Percentiles rank a stretch among this genome's conserved stretches.
phyloP scores from a whole-genome alignment of 2,113 vertebrate genomes.

The Semicossyphus pulcher region DNA sequence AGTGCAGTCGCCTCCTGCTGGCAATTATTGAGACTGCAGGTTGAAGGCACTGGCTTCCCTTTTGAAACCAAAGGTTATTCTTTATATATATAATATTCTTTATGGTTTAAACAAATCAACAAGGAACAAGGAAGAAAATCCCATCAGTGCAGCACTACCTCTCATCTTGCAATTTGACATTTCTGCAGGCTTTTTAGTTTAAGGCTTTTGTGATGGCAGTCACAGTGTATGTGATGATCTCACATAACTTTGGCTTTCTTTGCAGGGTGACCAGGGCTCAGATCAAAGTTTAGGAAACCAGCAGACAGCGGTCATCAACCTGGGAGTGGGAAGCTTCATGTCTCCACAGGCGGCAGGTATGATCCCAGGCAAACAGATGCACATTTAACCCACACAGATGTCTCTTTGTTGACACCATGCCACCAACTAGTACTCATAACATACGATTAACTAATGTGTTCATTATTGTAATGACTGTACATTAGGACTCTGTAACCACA shows the following conservation, averaged over 20 bases:
- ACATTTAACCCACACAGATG: slow-evolving; percentile 15
- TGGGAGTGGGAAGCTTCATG: slow-evolving; percentile 94
- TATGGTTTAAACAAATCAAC: too few relatives aligned
- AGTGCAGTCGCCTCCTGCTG: too few relatives aligned
- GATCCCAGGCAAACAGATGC: slow-evolving; percentile 2
- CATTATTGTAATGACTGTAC: slow-evolving; percentile 39
- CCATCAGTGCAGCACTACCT: too few relatives aligned
- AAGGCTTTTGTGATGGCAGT: neutral
- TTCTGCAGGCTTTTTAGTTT: neutral
- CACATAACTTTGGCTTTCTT: slow-evolving; percentile 41
- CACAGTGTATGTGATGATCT: neutral
- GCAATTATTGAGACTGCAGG: too few relatives aligned
- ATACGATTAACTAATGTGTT: slow-evolving; percentile 51
- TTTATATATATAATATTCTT: too few relatives aligned
- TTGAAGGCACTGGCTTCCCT: too few relatives aligned
- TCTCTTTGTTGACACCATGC: slow-evolving; percentile 23
- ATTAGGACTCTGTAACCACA: slow-evolving; percentile 44
- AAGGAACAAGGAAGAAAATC: too few relatives aligned
- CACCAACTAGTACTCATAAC: slow-evolving; percentile 57
- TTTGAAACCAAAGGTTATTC: too few relatives aligned
- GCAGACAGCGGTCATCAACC: slow-evolving; percentile 95
- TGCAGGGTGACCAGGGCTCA: slow-evolving; percentile 89
- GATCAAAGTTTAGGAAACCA: slow-evolving; percentile 92
- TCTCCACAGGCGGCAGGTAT: slow-evolving; percentile 90
- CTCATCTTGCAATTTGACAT: too few relatives aligned